Evolutionary conservation across 2,888 invertebrate species (phyloP).

Genomic region (Stenodema calcarata): DNA sequence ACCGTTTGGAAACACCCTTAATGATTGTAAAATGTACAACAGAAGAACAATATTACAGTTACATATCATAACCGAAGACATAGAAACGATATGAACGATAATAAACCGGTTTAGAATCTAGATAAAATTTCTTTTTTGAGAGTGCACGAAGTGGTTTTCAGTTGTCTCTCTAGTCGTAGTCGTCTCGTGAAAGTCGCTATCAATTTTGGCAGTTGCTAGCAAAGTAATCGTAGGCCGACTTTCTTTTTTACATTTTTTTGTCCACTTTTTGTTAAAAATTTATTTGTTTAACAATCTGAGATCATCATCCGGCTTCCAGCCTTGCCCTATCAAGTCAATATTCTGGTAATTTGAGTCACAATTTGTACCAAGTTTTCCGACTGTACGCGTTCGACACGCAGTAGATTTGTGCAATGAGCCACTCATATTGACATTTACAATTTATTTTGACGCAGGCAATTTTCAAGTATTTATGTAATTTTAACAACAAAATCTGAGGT

Average conservation of each 20-base stretch:
- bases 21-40: background rate
- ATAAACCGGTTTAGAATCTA: background rate
- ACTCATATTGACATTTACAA: no score
- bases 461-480: no score
- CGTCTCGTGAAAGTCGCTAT: background rate
- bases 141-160: background rate
- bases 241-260: background rate
- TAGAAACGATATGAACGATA: background rate
- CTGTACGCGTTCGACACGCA: background rate
- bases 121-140: background rate
- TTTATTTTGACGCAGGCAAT: no score
- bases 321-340: conserved; percentile 19
- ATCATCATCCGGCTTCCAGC: conserved; percentile 45
- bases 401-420: background rate
- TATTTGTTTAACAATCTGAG: conserved; percentile 32
- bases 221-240: conserved; percentile 37
- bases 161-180: background rate
- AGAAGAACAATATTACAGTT: background rate
- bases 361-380: background rate
- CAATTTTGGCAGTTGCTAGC: conserved; percentile 41
- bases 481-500: no score
- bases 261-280: background rate
- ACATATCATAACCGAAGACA: background rate
- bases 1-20: conserved; percentile 21
- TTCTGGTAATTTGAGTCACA: conserved; percentile 21